These are phyloP conservation scores for Rhagium mordax DNA, from an alignment of 2,888 invertebrate genomes.

Conservation along the genomic window DNA sequence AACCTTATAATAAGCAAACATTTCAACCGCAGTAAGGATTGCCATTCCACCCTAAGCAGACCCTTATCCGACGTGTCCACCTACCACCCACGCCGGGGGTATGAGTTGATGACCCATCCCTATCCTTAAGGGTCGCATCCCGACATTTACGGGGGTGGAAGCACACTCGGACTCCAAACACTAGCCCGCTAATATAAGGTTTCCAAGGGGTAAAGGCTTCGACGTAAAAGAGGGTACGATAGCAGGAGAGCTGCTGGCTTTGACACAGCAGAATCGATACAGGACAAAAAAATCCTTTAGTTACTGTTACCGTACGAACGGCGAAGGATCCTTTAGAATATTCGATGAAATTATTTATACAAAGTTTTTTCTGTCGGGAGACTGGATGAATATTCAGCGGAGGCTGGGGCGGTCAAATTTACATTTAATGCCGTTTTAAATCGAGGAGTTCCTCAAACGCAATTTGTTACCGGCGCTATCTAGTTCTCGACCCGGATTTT, in stretches of 20 bases:
- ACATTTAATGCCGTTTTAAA: slow-evolving; percentile 21
- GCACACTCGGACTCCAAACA: slow-evolving; percentile 52
- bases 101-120: slow-evolving; percentile 56
- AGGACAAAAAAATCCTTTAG: slow-evolving; percentile 40
- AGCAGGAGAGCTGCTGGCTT: slow-evolving; percentile 39
- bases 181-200: slow-evolving; percentile 57
- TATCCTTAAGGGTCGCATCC: slow-evolving; percentile 51
- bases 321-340: slow-evolving; percentile 6
- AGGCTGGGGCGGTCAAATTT: slow-evolving; percentile 10
- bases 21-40: slow-evolving; percentile 52
- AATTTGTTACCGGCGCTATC: background rate
- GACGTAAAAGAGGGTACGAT: slow-evolving; percentile 52
- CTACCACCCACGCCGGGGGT: slow-evolving; percentile 46
- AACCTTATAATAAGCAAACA: slow-evolving; percentile 43
- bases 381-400: slow-evolving; percentile 22
- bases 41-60: slow-evolving; percentile 44
- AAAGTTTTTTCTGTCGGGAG: slow-evolving; percentile 20
- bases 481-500: too few relatives aligned
- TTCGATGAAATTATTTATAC: slow-evolving; percentile 29
- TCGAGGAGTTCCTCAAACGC: background rate
- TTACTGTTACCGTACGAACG: slow-evolving; percentile 12
- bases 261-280: slow-evolving; percentile 44
- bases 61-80: slow-evolving; percentile 55
- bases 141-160: slow-evolving; percentile 39
- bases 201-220: slow-evolving; percentile 58